Evolutionary conservation across 2,113 vertebrate species (phyloP).

Genomic region (Grus americana): DNA sequence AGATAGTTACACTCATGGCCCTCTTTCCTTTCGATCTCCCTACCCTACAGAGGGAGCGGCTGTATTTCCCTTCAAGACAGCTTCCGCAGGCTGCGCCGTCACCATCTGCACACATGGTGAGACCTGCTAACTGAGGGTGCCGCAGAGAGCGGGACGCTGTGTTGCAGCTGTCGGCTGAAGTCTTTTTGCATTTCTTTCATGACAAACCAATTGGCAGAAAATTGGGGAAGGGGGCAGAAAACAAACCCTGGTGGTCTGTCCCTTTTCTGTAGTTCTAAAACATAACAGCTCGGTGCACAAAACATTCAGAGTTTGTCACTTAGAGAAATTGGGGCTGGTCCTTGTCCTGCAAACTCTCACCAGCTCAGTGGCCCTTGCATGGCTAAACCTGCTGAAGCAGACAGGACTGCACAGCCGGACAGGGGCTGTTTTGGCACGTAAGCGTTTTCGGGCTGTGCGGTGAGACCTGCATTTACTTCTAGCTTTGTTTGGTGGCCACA

Average conservation of each 20-base stretch:
- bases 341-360: not conserved
- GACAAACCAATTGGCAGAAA: not conserved
- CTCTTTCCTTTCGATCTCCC: constrained; percentile 2
- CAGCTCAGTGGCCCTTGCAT: not conserved
- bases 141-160: accelerated
- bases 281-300: accelerated
- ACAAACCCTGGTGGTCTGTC: not conserved
- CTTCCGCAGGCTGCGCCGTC: not conserved
- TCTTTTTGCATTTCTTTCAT: not conserved
- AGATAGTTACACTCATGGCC: constrained; percentile 43
- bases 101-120: not conserved
- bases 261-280: not conserved
- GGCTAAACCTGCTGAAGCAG: not conserved
- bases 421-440: not conserved
- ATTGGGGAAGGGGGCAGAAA: accelerated
- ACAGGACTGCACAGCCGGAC: not conserved
- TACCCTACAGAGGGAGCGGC: not conserved
- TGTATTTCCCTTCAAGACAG: not conserved
- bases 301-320: not conserved
- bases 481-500: not conserved
- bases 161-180: not conserved
- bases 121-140: not conserved
- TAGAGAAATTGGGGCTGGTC: not conserved
- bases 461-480: not conserved
- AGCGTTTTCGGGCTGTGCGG: not conserved